These are phyloP conservation scores for Hypena proboscidalis DNA, from an alignment of 2,888 invertebrate species.

Conservation along the genomic window DNA sequence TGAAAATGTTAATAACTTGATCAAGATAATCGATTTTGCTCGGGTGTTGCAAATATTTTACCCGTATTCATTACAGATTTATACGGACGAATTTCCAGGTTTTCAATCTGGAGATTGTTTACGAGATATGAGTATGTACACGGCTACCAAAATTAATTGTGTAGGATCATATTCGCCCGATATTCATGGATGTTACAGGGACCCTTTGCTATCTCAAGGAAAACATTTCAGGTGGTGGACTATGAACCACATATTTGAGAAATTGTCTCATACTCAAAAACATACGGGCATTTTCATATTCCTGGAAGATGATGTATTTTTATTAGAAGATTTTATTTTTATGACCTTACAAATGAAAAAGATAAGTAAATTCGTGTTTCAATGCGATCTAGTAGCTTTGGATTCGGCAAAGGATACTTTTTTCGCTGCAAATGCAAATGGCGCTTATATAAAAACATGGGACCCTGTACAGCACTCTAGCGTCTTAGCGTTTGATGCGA, in stretches of 20 bases:
- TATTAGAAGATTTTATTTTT: conserved; percentile 63
- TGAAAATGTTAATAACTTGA: conserved; percentile 47
- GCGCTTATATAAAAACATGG: conserved; percentile 52
- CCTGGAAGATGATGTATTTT: conserved; percentile 54
- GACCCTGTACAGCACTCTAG: conserved; percentile 51
- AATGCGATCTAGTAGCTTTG: conserved; percentile 58
- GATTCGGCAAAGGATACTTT: conserved; percentile 30
- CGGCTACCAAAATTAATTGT: conserved; percentile 48
- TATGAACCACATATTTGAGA: conserved; percentile 62
- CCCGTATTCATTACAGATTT: conserved; percentile 60
- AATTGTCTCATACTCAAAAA: conserved; percentile 36
- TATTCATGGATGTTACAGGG: conserved; percentile 52
- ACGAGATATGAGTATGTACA: conserved; percentile 36
- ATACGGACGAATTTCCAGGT: conserved; percentile 55
- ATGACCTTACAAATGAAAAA: conserved; percentile 57
- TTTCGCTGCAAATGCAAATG: conserved; percentile 30
- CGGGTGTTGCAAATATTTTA: conserved; percentile 64
- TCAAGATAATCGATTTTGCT: conserved; percentile 59
- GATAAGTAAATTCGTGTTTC: conserved; percentile 43
- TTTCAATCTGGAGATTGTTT: conserved; percentile 49
- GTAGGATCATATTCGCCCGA: conserved; percentile 53
- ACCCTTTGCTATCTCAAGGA: conserved; percentile 48
- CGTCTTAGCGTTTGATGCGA: conserved; percentile 56
- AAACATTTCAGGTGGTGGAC: conserved; percentile 75
- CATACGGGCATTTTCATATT: conserved; percentile 57